Evolutionary conservation across 2,888 invertebrate species (phyloP), one percentile per base, ranked within the genome.

Genomic region (Drosophila suboccidentalis): DNA sequence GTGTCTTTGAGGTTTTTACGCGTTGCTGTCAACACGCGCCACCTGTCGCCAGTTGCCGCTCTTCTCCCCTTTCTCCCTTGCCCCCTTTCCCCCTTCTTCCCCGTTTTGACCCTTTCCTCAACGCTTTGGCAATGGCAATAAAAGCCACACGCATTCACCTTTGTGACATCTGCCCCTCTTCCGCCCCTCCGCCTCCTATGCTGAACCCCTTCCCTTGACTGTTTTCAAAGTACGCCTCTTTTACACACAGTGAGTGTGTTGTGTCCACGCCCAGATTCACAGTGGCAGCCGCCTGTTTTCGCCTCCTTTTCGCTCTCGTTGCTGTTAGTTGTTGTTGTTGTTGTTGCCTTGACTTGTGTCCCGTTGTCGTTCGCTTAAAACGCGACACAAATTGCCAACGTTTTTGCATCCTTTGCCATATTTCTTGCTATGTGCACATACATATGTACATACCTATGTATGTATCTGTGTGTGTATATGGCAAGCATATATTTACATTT

Each of bases 321-420:
- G 5, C 3, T 6, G 63, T 59, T 46, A 58, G 59, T 59, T 22
- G 3, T 22, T 6, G 63, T 59, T 59, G 46, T 51, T 47, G 29
- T 63, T 72, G 77, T 81, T 73, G 78, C 82, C 60, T 65, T 75
- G 65, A 60, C 69, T 75, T 69, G 59, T 51, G 75, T 54, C 39
- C 51, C 65, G 47, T 34, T 19, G 49, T 74, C 47, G 65, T 47
- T 61, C 83, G 44, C 22, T 44, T 44, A 44, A 44, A 44, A 44
- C 44, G 89, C 89, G 87, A 87, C 90, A 87, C 84, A 84, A 84
- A 89, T 84, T 84, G 85, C 89, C 84, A 89, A 89, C 84, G 85
- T 74, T 89, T 89, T 89, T 84, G 84, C 84, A 89, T 89, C 89
- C 87, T 81, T 87, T 87, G 82, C 87, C 78, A 81, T 89, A 89